phyloP scores from a whole-genome alignment of 2,888 invertebrate species.

The Biston stratarius region DNA sequence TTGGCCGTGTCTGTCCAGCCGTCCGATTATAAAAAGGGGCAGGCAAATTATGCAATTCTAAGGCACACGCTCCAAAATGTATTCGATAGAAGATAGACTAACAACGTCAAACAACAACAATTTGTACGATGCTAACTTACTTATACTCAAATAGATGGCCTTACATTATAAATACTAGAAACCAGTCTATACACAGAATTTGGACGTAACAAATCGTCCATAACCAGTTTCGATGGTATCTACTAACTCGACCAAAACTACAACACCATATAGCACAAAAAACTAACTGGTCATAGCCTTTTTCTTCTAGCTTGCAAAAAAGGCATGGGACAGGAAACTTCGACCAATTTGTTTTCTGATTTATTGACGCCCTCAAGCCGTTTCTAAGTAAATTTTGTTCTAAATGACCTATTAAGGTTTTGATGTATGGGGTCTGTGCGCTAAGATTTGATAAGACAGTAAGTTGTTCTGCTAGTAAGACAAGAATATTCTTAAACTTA shows the following conservation, averaged over 20 bases:
- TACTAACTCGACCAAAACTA: conserved; percentile 14
- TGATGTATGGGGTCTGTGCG: conserved; percentile 39
- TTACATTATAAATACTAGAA: background rate
- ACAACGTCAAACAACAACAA: too few relatives aligned
- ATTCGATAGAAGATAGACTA: too few relatives aligned
- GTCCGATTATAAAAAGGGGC: too few relatives aligned
- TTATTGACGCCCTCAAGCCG: conserved; percentile 47
- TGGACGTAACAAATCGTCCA: background rate
- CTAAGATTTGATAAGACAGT: conserved; percentile 32
- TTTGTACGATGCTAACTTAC: too few relatives aligned
- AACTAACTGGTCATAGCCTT: conserved; percentile 27
- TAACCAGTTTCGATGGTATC: conserved; percentile 24
- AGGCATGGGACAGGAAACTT: conserved; percentile 49
- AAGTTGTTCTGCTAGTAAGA: too few relatives aligned
- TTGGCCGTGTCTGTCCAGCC: too few relatives aligned
- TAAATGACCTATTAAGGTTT: conserved; percentile 55
- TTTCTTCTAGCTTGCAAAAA: conserved; percentile 45
- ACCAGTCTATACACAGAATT: conserved; percentile 1
- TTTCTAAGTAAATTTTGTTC: conserved; percentile 54
- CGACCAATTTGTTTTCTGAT: conserved; percentile 49
- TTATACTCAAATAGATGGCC: background rate
- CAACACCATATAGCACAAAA: conserved; percentile 20
- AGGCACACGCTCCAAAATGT: too few relatives aligned
- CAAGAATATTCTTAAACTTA: too few relatives aligned
- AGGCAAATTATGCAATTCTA: too few relatives aligned